These are phyloP conservation scores for Origma solitaria DNA, from an alignment of 2,113 vertebrate genomes.

Conservation along the genomic window DNA sequence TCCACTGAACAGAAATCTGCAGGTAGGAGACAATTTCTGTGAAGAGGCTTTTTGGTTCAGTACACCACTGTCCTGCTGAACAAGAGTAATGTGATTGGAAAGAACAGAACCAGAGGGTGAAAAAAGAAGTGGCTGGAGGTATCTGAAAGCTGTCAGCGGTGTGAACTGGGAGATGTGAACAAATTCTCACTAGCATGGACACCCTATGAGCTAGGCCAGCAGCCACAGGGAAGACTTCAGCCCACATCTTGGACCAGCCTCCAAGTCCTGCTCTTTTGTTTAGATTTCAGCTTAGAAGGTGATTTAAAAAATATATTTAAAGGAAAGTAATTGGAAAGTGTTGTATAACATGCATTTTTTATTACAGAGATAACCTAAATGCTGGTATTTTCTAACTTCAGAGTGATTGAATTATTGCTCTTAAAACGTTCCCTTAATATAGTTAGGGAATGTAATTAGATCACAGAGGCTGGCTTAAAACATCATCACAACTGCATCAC, in stretches of 20 bases:
- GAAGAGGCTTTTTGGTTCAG: background rate
- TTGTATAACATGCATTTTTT: background rate
- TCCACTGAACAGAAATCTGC: background rate
- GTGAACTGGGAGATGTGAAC: background rate
- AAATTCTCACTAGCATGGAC: background rate
- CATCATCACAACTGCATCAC: background rate
- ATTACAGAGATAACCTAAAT: background rate
- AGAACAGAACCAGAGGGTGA: background rate
- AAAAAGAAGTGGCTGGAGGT: background rate
- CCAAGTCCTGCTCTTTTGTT: background rate
- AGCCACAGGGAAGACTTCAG: background rate
- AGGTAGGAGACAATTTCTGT: background rate
- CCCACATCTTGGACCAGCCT: background rate
- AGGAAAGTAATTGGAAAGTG: background rate
- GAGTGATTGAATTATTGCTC: background rate
- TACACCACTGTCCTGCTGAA: background rate
- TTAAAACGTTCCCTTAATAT: background rate
- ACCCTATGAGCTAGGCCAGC: background rate
- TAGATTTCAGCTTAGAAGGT: background rate
- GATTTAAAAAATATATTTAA: background rate
- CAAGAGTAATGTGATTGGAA: background rate
- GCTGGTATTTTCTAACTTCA: background rate
- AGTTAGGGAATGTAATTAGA: background rate
- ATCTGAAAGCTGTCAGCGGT: background rate
- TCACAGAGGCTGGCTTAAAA: background rate